phyloP scores from a whole-genome alignment of 2,113 vertebrate species.

The Physeter macrocephalus region DNA sequence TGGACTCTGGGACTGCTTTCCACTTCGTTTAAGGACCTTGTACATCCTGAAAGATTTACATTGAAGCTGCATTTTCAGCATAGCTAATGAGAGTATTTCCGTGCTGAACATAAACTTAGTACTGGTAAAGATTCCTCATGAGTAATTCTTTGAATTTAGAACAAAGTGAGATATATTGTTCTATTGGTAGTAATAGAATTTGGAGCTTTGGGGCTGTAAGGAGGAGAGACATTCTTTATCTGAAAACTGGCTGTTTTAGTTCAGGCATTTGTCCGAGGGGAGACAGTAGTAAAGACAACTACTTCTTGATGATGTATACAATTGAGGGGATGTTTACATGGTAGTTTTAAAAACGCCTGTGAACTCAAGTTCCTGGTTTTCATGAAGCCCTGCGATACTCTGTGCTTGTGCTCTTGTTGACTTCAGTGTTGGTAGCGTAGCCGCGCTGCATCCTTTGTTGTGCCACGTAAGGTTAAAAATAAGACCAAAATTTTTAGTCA shows the following conservation, averaged over 20 bases:
- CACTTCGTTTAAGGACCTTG: accelerated
- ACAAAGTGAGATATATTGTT: neutral
- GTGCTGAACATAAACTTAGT: too few relatives aligned
- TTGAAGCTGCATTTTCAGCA: neutral
- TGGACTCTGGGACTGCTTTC: accelerated
- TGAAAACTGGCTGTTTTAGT: neutral
- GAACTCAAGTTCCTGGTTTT: neutral
- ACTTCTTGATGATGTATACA: neutral
- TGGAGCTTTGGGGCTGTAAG: too few relatives aligned
- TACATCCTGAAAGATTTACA: accelerated
- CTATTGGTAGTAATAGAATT: accelerated
- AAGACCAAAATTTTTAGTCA: neutral
- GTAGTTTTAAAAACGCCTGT: too few relatives aligned
- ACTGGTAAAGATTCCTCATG: neutral
- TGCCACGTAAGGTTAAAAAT: neutral
- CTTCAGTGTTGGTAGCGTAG: accelerated
- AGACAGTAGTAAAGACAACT: neutral
- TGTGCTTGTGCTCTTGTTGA: accelerated
- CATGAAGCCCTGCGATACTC: neutral
- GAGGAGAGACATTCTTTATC: neutral
- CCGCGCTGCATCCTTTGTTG: accelerated
- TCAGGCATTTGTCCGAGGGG: neutral
- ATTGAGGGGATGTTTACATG: neutral
- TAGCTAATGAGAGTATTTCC: neutral
- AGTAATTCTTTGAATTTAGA: neutral